Percentiles rank a stretch among this genome's conserved stretches.
phyloP scores from a whole-genome alignment of 2,113 vertebrate genomes.

The Prionailurus bengalensis region DNA sequence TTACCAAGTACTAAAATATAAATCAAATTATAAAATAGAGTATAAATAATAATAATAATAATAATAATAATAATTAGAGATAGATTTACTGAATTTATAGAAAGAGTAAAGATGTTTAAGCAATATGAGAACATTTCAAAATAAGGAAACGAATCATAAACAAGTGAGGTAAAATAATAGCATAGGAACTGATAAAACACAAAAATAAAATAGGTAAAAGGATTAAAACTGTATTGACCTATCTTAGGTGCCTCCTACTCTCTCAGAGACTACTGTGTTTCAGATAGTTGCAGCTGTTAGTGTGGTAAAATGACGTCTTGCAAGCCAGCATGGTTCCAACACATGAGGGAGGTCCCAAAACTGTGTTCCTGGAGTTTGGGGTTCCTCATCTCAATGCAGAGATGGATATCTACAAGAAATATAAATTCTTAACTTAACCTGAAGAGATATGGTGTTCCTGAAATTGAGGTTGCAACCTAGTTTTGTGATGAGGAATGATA shows the following conservation, averaged over 20 bases:
- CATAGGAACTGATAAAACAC: not conserved
- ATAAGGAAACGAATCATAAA: not conserved
- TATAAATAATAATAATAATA: not conserved
- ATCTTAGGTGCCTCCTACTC: not conserved
- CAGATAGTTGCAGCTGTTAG: not conserved
- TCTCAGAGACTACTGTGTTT: not conserved
- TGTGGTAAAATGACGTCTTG: not conserved
- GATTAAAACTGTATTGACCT: not conserved
- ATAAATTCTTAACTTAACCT: not conserved
- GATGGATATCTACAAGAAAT: not conserved
- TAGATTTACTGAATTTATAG: not conserved
- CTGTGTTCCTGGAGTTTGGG: not conserved
- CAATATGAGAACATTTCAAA: not conserved
- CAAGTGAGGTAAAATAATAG: not conserved
- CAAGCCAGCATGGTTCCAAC: not conserved
- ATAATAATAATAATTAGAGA: not conserved
- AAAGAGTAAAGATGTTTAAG: not conserved
- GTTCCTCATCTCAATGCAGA: not conserved
- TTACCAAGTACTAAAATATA: not conserved
- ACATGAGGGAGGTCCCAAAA: not conserved
- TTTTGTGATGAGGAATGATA: not conserved
- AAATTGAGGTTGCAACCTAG: not conserved
- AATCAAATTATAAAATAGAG: not conserved
- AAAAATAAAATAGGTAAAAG: not conserved
- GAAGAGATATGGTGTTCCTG: not conserved